These are phyloP conservation scores for Drosophila kikkawai DNA, from an alignment of 1,140 invertebrate genomes.

Conservation along the genomic window DNA sequence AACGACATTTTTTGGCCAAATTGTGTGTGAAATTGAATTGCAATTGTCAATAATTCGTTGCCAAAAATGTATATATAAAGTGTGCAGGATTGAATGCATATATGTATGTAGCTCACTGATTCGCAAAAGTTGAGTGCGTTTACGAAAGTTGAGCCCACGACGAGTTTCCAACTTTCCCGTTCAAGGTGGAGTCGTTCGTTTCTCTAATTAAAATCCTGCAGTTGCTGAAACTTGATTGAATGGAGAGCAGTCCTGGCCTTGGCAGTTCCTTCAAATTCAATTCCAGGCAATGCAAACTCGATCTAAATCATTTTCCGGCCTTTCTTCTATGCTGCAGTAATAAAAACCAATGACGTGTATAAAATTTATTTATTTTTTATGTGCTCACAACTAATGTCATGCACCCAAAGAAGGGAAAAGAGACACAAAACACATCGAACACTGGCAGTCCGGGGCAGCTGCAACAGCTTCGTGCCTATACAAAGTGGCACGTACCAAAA, in stretches of 20 bases:
- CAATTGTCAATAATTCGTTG: slow-evolving; percentile 82
- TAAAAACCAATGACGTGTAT: slow-evolving; percentile 79
- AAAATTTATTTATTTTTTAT: slow-evolving; percentile 83
- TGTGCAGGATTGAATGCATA: slow-evolving; percentile 24
- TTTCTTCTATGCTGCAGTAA: slow-evolving; percentile 69
- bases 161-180: slow-evolving; percentile 40
- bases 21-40: slow-evolving; percentile 83
- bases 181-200: slow-evolving; percentile 16
- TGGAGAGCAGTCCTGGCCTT: neutral
- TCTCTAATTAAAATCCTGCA: slow-evolving; percentile 42
- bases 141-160: slow-evolving; percentile 50
- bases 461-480: slow-evolving; percentile 63
- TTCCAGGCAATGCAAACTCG: slow-evolving; percentile 13
- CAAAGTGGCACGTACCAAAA: slow-evolving; percentile 69
- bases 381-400: slow-evolving; percentile 76
- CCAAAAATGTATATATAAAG: slow-evolving; percentile 50
- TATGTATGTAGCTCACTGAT: slow-evolving; percentile 60
- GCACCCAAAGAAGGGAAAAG: slow-evolving; percentile 28
- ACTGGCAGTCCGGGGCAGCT: slow-evolving; percentile 51
- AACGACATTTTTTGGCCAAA: slow-evolving; percentile 75
- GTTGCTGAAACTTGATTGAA: slow-evolving; percentile 35
- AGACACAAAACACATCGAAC: slow-evolving; percentile 49
- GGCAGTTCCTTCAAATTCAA: neutral
- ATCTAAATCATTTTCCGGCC: slow-evolving; percentile 67
- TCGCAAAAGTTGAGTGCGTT: slow-evolving; percentile 61